These are phyloP conservation scores for Heliconius charithonia DNA, from an alignment of 2,888 invertebrate genomes.

Conservation along the genomic window DNA sequence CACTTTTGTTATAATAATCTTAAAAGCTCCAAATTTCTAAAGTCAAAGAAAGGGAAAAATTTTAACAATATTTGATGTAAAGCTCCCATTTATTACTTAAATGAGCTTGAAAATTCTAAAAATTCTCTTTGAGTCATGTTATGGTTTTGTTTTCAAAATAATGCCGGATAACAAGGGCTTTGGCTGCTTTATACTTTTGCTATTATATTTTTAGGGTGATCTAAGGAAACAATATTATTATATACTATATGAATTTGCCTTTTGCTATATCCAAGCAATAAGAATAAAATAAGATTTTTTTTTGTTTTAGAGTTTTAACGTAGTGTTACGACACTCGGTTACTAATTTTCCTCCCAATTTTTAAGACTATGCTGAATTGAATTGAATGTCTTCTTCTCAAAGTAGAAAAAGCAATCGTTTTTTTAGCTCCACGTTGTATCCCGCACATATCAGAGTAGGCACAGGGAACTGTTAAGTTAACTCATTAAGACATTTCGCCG, in stretches of 20 bases:
- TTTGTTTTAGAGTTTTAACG: no score
- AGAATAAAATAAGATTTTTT: neutral
- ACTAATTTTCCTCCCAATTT: no score
- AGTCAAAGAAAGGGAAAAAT: neutral
- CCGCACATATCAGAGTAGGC: no score
- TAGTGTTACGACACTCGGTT: no score
- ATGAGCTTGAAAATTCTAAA: conserved; percentile 31
- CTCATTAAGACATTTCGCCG: no score
- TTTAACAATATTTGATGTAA: conserved; percentile 17
- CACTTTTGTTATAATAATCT: neutral
- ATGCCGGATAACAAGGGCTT: conserved; percentile 31
- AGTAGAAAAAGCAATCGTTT: no score
- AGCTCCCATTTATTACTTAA: conserved; percentile 29
- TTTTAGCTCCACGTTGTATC: no score
- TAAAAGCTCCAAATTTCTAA: conserved; percentile 5
- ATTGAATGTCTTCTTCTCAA: no score
- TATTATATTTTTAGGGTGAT: conserved; percentile 15
- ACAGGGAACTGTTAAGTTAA: no score
- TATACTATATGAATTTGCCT: neutral
- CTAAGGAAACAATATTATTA: neutral
- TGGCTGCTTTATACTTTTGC: conserved; percentile 9
- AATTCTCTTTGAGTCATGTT: conserved; percentile 27
- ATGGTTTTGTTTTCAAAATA: conserved; percentile 29
- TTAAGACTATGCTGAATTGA: no score
- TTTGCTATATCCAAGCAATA: no score